Base-by-base conservation (phyloP, 2,888 invertebrate genomes). In the Eupithecia dodoneata region DNA sequence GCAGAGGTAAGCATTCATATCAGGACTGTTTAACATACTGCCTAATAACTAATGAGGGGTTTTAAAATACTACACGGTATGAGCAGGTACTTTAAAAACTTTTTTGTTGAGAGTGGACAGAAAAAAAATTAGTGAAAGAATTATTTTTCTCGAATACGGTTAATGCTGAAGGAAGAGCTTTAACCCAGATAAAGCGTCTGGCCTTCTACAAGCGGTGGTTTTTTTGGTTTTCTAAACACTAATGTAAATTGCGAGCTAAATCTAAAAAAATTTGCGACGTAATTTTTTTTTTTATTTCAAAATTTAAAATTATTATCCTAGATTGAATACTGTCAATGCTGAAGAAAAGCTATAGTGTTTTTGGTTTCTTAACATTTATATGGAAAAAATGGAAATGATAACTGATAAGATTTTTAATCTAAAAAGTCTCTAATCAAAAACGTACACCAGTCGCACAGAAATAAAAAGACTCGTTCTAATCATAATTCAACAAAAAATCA, bases 21-120 rank as follows among this genome's bases (percentile, higher is more conserved):
- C 47, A 59, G 72, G 72, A 59, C 74, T 79, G 75, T 75, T 72
- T 59, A 73, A 77, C 67, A 73, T 67, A 55, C 74, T 75, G 72
- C 71, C 49, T 73, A 49, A 73, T 76, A 73, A 67, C 66, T 71
- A 76, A 76, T 79, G 72, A 65, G 72, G 65, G 65, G 59, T 49
- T 30, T 65, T 30, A 63, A 59, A 70, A 72, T 72, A 63, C 75
- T 72, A 63, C 41, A 72, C 44, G 63, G 10, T 63, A 65, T 45
- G 65, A 13, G 45, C 59, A 59, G 18, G 9, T 9, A n/a, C 15
- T 55, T 59, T 7, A 30, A 30, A 30, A 30, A 30, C 30, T 7
- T 10, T 18, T 55, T 18, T 55, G 9, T 59, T 59, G 10, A 18
- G 59, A 59, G 0, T 30, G 18, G 9, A 30, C 59, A 30, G 2